Evolutionary conservation across 2,888 invertebrate species (phyloP), one percentile per base, ranked within the genome.

Genomic region (Protophormia terraenovae): DNA sequence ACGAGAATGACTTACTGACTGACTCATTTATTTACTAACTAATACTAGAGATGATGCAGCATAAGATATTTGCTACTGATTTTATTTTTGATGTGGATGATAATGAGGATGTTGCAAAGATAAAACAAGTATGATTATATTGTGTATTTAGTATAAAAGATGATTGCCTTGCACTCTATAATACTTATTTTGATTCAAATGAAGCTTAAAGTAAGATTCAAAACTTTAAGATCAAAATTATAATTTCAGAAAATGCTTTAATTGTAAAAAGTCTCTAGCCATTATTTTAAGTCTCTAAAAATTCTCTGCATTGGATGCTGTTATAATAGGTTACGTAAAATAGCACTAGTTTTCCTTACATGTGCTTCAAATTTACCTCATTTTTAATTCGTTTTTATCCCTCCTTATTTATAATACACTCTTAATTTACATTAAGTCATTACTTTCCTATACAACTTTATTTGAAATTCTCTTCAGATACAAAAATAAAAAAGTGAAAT

Each of bases 11-110:
- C 62, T 62, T 55, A 41, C 12, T 5, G 55, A 73, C 73, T 78
- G 55, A 77, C 77, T 77, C 47, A 69, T 82, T 75, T 75, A 69
- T 84, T 79, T 80, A 80, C 55, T 22, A 55, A 55, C 19, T 53
- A 35, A 50, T 19, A 60, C 29, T 19, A 10, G 6, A 53, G 47
- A 27, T 47, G 8, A 24, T 45, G 29, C 55, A 38, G n/a, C n/a
- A n/a, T n/a, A n/a, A n/a, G n/a, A n/a, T n/a, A n/a, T 60, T 47
- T 71, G 16, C 38, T 7, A 12, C 50, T 27, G n/a, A 14, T 53
- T 19, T 60, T 53, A 14, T 12, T 32, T 55, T 2, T 72, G 53
- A 8, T 71, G 55, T 22, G 32, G 45, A 47, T 41, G 4, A 41
- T 64, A 71, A 62, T 53, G 41, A 71, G 60, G 22, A 41, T 64